Base-by-base conservation (phyloP, 2,888 invertebrate genomes). In the Spilarctia lutea region DNA sequence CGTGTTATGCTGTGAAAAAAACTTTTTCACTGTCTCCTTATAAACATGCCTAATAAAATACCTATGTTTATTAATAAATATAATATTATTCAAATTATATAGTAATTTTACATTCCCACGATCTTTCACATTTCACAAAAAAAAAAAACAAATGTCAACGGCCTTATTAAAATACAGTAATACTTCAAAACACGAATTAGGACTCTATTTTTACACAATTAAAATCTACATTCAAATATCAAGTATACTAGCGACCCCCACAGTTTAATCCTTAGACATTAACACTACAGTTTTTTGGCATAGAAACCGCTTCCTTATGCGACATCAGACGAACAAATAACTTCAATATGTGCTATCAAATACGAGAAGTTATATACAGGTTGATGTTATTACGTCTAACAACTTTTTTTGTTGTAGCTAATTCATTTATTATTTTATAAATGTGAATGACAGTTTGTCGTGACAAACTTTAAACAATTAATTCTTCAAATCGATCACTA, bases 251-350 rank as follows among this genome's bases (percentile, higher is more conserved):
- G 76, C 80, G 86, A 86, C 88, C 86, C 88, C 89, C 89, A 83
- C 86, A 75, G 67, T 78, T 81, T 90, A 89, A 90, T 92, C 92
- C 86, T 79, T 81, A 81, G 80, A 83, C 91, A 92, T 91, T 89
- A 89, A 75, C 30, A 65, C 42, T 73, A 27, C 72, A 42, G 77
- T 81, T 84, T 85, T 85, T 85, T 81, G 79, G 79, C 81, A 81
- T 74, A 80, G 11, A 81, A 85, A 86, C 79, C 78, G 85, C 80
- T 86, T 87, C 87, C 87, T 79, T 69, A 83, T 79, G 82, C 82
- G 79, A 33, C 71, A 60, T 42, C 42, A 83, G 81, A 81, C 79
- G 68, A 42, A 78, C 56, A 82, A 85, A 85, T 85, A 86, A 76
- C 78, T 85, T 83, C 81, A 83, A 84, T 83, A 84, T 85, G 86